Evolutionary conservation across 2,888 invertebrate species (phyloP).

Genomic region (Phyllotreta cruciferae): DNA sequence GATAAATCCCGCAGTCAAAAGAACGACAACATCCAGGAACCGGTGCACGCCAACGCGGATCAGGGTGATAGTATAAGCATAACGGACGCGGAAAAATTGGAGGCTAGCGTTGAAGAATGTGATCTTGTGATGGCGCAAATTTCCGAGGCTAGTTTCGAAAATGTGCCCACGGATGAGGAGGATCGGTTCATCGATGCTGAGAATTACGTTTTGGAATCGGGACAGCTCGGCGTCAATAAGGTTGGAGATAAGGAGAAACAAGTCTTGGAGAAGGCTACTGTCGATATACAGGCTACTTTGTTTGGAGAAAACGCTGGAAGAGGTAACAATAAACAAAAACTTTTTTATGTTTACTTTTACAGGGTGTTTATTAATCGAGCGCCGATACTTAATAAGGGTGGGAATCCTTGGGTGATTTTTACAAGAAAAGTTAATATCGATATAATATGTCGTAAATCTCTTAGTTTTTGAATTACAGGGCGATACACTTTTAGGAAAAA

Average conservation of each 20-base stretch:
- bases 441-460: too few relatives aligned
- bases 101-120: slow-evolving; percentile 59
- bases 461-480: too few relatives aligned
- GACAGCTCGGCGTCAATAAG: slow-evolving; percentile 59
- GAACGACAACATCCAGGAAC: slow-evolving; percentile 41
- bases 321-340: slow-evolving; percentile 38
- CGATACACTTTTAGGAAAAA: too few relatives aligned
- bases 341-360: not conserved
- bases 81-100: slow-evolving; percentile 56
- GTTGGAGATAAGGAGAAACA: slow-evolving; percentile 43
- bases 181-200: slow-evolving; percentile 78
- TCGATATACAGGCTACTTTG: slow-evolving; percentile 58
- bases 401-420: too few relatives aligned
- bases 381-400: too few relatives aligned
- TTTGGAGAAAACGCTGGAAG: slow-evolving; percentile 51
- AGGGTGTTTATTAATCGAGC: too few relatives aligned
- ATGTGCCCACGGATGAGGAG: slow-evolving; percentile 59
- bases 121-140: slow-evolving; percentile 53
- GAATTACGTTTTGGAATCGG: slow-evolving; percentile 76
- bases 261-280: slow-evolving; percentile 41
- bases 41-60: slow-evolving; percentile 8
- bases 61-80: slow-evolving; percentile 37
- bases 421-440: too few relatives aligned
- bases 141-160: slow-evolving; percentile 31
- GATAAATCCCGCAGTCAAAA: slow-evolving; percentile 48